phyloP scores from a whole-genome alignment of 2,113 vertebrate genomes.

The Spea multiplicata region DNA sequence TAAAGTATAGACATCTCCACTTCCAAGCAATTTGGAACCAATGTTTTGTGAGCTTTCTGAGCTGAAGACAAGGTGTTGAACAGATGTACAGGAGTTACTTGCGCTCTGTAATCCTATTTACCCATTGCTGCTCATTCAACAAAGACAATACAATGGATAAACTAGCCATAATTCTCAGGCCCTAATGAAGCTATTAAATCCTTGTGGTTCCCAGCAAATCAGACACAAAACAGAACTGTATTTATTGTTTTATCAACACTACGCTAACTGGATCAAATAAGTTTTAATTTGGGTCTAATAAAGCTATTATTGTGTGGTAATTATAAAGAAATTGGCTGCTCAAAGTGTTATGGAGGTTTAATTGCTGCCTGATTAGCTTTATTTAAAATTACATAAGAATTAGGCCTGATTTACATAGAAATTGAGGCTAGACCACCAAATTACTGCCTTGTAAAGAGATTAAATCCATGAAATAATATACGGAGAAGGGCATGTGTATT shows the following conservation, averaged over 20 bases:
- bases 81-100: background rate
- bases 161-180: conserved; percentile 32
- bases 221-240: conserved; percentile 47
- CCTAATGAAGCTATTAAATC: conserved; percentile 43
- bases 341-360: conserved; percentile 48
- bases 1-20: too few species aligned
- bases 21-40: too few species aligned
- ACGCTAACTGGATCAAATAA: conserved; percentile 46
- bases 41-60: background rate
- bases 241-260: conserved; percentile 48
- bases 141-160: conserved; percentile 33
- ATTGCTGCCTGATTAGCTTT: conserved; percentile 49
- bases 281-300: conserved; percentile 49
- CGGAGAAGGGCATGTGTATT: conserved; percentile 16
- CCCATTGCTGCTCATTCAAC: conserved; percentile 28
- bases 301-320: conserved; percentile 49
- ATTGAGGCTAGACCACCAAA: conserved; percentile 47
- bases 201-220: conserved; percentile 41
- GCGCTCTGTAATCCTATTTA: conserved; percentile 17
- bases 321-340: conserved; percentile 47
- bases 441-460: conserved; percentile 43
- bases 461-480: conserved; percentile 43
- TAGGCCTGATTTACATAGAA: conserved; percentile 48
- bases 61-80: conserved; percentile 24
- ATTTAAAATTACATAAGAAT: conserved; percentile 49